Percentiles rank a stretch among this genome's conserved stretches.
Evolutionary conservation across 2,888 invertebrate genomes (phyloP).

Genomic region (Coecobrya sp.): DNA sequence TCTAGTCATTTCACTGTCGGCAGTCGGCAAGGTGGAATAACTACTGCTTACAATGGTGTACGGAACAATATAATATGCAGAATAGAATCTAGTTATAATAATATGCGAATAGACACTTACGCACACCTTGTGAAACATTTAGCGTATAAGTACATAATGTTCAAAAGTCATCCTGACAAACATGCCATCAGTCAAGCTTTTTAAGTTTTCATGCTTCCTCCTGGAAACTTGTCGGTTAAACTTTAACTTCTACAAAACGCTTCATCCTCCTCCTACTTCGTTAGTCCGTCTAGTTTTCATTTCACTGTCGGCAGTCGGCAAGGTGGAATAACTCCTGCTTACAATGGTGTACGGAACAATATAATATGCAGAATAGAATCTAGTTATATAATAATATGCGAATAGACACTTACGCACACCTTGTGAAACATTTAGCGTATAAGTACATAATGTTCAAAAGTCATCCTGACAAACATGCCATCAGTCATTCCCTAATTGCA

Average conservation of each 20-base stretch:
- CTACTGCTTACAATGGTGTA: too few species aligned
- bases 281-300: not conserved
- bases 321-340: too few species aligned
- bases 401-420: not conserved
- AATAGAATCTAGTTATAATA: too few species aligned
- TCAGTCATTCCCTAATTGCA: conserved; percentile 86
- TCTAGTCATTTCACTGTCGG: conserved; percentile 6
- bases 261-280: conserved; percentile 1
- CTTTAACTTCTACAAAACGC: conserved; percentile 2
- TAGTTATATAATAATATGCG: too few species aligned
- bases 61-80: too few species aligned
- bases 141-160: conserved; percentile 40
- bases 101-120: not conserved
- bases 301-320: not conserved
- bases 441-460: conserved; percentile 64
- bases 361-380: too few species aligned
- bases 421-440: not conserved
- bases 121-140: not conserved
- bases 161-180: conserved; percentile 79
- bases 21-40: too few species aligned
- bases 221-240: not conserved
- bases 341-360: too few species aligned
- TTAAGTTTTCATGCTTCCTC: not conserved
- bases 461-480: conserved; percentile 83
- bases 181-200: conserved; percentile 86